A percentile compares a stretch with the other conserved stretches of the same genome.
These are phyloP conservation scores for Onychomys leucogaster DNA, from an alignment of 2,797 vertebrate genomes.

Conservation along the genomic window DNA sequence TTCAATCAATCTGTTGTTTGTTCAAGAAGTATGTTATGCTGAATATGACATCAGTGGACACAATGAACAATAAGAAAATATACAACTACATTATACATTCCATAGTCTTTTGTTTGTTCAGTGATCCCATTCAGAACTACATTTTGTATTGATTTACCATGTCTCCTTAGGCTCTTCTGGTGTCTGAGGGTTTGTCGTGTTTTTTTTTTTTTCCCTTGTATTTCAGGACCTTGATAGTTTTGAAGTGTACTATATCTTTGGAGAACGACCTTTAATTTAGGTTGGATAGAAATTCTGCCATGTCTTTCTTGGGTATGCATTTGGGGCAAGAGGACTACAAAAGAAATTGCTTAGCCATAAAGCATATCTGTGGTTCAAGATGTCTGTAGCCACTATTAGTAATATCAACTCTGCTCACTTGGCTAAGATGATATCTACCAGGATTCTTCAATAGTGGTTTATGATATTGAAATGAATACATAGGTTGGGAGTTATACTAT, in stretches of 20 bases:
- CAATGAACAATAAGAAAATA: background rate
- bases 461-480: background rate
- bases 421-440: background rate
- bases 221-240: conserved; percentile 10
- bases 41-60: background rate
- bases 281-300: conserved; percentile 27
- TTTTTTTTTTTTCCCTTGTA: background rate
- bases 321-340: background rate
- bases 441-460: background rate
- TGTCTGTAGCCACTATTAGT: background rate
- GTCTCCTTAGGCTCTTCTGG: conserved; percentile 8
- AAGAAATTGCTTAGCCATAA: background rate
- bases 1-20: conserved; percentile 12
- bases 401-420: background rate
- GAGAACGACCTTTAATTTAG: background rate
- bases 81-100: background rate
- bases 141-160: background rate
- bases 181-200: background rate
- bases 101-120: background rate
- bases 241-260: background rate
- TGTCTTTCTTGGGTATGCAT: background rate
- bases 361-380: background rate
- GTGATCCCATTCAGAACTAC: background rate
- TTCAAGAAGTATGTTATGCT: background rate
- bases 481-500: background rate